phyloP scores from a whole-genome alignment of 2,113 vertebrate species.

The Spea bombifrons region DNA sequence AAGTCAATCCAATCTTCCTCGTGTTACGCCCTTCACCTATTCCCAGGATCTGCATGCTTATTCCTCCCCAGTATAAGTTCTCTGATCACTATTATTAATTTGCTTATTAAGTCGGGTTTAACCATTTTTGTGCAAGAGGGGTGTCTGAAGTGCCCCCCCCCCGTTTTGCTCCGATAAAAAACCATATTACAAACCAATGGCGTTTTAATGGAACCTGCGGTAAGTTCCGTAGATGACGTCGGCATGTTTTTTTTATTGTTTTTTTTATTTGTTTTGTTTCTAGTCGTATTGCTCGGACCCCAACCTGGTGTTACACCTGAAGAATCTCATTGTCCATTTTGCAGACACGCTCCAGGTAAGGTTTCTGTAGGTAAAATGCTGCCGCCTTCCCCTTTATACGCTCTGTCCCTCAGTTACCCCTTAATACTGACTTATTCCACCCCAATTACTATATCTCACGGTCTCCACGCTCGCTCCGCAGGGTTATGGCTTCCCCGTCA shows the following conservation, averaged over 20 bases:
- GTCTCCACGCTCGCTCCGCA: slow-evolving; percentile 49
- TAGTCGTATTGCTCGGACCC: slow-evolving; percentile 96
- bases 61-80: too few relatives aligned
- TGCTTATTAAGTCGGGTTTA: too few relatives aligned
- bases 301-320: slow-evolving; percentile 88
- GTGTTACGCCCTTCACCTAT: background rate
- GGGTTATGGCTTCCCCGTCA: slow-evolving; percentile 93
- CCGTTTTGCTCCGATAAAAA: too few relatives aligned
- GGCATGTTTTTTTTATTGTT: too few relatives aligned
- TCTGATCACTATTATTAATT: too few relatives aligned
- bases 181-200: too few relatives aligned
- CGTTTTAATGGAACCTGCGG: too few relatives aligned
- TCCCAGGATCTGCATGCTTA: too few relatives aligned
- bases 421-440: background rate
- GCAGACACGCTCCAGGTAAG: slow-evolving; percentile 93
- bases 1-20: slow-evolving; percentile 51
- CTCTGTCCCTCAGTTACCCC: background rate
- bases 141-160: too few relatives aligned
- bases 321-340: slow-evolving; percentile 96
- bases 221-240: too few relatives aligned
- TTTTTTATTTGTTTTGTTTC: slow-evolving; percentile 15
- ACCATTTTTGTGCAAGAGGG: too few relatives aligned
- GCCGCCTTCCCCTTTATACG: background rate
- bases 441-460: slow-evolving; percentile 17
- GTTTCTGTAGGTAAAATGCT: background rate